These are phyloP conservation scores for Gallinago jamesoni DNA, from an alignment of 2,113 vertebrate genomes.

Conservation along the genomic window DNA sequence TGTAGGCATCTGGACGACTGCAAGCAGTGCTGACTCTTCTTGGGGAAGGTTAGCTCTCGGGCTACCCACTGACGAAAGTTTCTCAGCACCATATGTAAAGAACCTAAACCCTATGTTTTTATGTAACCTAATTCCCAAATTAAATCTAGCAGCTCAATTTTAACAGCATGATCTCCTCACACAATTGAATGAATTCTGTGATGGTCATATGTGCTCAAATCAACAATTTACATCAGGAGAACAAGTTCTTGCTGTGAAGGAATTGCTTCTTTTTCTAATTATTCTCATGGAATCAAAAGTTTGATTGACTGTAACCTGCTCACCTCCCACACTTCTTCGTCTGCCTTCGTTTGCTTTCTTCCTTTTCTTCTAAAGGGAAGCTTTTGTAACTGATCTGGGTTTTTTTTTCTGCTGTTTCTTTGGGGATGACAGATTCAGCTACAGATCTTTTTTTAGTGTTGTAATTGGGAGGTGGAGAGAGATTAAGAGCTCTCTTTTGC, in stretches of 20 bases:
- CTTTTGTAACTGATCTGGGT: conserved; percentile 3
- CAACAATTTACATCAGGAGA: conserved; percentile 40
- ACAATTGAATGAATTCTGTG: not conserved
- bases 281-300: conserved; percentile 1
- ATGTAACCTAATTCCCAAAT: conserved; percentile 37
- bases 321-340: conserved; percentile 36
- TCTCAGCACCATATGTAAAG: not conserved
- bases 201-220: conserved; percentile 34
- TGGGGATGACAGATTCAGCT: not conserved
- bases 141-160: conserved; percentile 34
- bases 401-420: conserved; percentile 42
- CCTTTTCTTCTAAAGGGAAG: not conserved
- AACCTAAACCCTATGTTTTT: conserved; percentile 19
- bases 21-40: not conserved
- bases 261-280: conserved; percentile 40
- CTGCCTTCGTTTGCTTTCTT: not conserved
- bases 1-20: not conserved
- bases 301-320: conserved; percentile 38
- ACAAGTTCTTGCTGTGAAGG: conserved; percentile 26
- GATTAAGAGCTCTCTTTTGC: not conserved
- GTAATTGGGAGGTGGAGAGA: not conserved
- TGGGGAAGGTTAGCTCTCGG: not conserved
- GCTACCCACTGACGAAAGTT: not conserved
- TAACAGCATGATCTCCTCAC: conserved; percentile 25
- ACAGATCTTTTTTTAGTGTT: not conserved